Base-by-base conservation (phyloP, 1,140 invertebrate species). In the Vanessa atalanta region DNA sequence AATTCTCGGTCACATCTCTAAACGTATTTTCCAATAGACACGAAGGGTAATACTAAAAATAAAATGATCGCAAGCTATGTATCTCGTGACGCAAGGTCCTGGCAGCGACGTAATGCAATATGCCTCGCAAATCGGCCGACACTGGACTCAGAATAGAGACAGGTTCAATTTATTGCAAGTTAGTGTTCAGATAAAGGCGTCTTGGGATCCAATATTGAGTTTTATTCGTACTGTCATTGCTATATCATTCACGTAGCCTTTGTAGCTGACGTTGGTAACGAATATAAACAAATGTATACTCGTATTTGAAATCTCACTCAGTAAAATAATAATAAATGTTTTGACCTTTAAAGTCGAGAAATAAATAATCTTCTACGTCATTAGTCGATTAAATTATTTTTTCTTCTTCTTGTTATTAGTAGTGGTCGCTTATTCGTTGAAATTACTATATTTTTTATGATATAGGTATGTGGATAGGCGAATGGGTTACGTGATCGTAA, bases 101-200 rank as follows among this genome's bases (percentile, higher is more conserved):
- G 72, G 55, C 68, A 70, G 60, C 61, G 68, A 60, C 67, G 55
- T 75, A 66, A 75, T 60, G 68, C 73, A 70, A 75, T 75, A 70
- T 75, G 67, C 67, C 70, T 75, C 67, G 53, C 63, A 64, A 68
- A 74, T 74, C 73, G 61, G 7, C 37, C 37, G 61, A 47, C 53
- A 65, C 67, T 65, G 48, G 73, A 65, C 63, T 70, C 64, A 65
- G 73, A 64, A 64, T 51, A 69, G 60, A 75, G 61, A 70, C 68
- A 75, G 73, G 61, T 75, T 65, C 73, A 75, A 75, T 75, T 75
- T 75, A 75, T 75, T 75, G 68, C 67, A 55, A 70, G 61, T 50
- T 63, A 74, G 72, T 47, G 48, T 61, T 61, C 57, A 61, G 57
- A 61, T 61, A 61, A 61, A 61, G 57, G 57, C 57, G 57, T 61